Conservation (phyloP, 1,140 invertebrate species). For the Sweltsa coloradensis region DNA sequence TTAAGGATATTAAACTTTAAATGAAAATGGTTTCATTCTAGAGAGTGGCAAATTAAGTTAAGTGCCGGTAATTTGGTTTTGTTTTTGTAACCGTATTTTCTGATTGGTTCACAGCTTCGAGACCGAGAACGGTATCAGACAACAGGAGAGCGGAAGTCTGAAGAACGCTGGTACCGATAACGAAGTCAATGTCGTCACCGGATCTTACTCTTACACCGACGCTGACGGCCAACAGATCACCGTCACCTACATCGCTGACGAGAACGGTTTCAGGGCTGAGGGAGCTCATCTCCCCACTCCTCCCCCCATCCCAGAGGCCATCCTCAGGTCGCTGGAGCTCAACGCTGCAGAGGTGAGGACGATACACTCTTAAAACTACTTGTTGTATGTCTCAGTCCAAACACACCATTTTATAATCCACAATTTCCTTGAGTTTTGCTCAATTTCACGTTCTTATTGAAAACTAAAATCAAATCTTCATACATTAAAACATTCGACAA, state of each 20-base stretch:
- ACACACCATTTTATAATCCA: too few relatives aligned
- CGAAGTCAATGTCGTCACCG: slow-evolving; percentile 18
- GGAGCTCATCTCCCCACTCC: slow-evolving; percentile 38
- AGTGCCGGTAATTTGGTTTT: neutral
- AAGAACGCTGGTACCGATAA: slow-evolving; percentile 19
- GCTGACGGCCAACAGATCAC: slow-evolving; percentile 18
- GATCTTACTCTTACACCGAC: slow-evolving; percentile 25
- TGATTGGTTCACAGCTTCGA: slow-evolving; percentile 21
- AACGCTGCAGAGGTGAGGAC: slow-evolving; percentile 31
- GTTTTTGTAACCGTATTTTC: neutral
- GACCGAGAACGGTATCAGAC: slow-evolving; percentile 22
- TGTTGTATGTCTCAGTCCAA: too few relatives aligned
- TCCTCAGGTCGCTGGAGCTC: slow-evolving; percentile 32
- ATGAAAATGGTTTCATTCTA: neutral
- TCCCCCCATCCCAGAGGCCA: slow-evolving; percentile 30
- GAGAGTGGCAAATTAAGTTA: neutral
- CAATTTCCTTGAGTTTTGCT: too few relatives aligned
- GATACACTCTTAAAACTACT: too few relatives aligned
- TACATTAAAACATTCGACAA: too few relatives aligned
- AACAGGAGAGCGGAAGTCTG: slow-evolving; percentile 20
- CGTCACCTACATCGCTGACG: slow-evolving; percentile 61
- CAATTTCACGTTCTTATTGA: too few relatives aligned
- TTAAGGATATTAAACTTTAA: too few relatives aligned
- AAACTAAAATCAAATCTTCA: too few relatives aligned
- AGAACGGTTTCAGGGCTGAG: slow-evolving; percentile 54